phyloP scores from a whole-genome alignment of 2,888 invertebrate species.

The Incurvaria masculella region DNA sequence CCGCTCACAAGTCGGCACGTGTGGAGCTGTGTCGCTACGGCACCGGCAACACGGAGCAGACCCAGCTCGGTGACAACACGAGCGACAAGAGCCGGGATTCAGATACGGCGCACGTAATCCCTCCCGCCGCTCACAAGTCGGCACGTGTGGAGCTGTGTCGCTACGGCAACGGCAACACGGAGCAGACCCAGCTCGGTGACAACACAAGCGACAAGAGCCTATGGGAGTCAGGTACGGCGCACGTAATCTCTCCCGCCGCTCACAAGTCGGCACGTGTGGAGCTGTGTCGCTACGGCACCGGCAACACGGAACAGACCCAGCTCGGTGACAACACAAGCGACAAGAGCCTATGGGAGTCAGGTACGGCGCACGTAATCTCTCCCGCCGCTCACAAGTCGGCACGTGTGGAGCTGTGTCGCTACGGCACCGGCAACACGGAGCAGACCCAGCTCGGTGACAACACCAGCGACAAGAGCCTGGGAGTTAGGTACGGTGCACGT shows the following conservation, averaged over 20 bases:
- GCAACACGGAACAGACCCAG: slow-evolving; percentile 29
- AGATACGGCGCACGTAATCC: no score
- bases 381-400: slow-evolving; percentile 34
- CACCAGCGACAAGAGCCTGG: slow-evolving; percentile 35
- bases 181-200: slow-evolving; percentile 29
- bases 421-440: slow-evolving; percentile 37
- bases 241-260: no score
- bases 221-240: slow-evolving; percentile 40
- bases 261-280: slow-evolving; percentile 37
- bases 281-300: slow-evolving; percentile 40
- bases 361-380: no score
- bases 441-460: slow-evolving; percentile 33
- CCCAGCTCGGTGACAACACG: slow-evolving; percentile 34
- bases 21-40: slow-evolving; percentile 43
- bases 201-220: slow-evolving; percentile 39
- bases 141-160: slow-evolving; percentile 39
- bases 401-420: slow-evolving; percentile 40
- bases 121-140: slow-evolving; percentile 35
- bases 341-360: slow-evolving; percentile 38
- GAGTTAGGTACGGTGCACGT: slow-evolving; percentile 44
- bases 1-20: slow-evolving; percentile 33
- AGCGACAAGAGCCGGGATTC: slow-evolving; percentile 43
- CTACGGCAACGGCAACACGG: slow-evolving; percentile 39
- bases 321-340: slow-evolving; percentile 37
- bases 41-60: slow-evolving; percentile 31